phyloP scores from a whole-genome alignment of 2,113 vertebrate genomes.

The Myotis davidii region DNA sequence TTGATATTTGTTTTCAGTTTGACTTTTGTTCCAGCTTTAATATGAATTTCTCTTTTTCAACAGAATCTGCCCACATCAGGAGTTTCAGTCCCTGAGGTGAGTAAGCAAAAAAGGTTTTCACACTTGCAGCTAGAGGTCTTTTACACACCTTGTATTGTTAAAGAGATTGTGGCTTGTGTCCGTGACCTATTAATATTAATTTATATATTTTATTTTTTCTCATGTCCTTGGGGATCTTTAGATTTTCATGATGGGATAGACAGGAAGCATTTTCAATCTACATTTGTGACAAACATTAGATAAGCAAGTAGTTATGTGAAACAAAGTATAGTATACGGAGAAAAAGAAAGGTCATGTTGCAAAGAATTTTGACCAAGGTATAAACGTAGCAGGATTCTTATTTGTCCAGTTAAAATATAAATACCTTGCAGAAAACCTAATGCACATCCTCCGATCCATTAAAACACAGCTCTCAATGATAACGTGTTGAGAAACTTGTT shows the following conservation, averaged over 20 bases:
- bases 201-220: background rate
- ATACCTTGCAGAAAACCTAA: background rate
- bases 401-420: background rate
- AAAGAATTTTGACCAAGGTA: background rate
- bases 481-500: conserved; percentile 25
- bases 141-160: conserved; percentile 41
- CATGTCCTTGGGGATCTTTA: background rate
- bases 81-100: conserved; percentile 86
- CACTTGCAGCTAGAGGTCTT: background rate
- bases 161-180: conserved; percentile 65
- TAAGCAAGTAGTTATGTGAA: background rate
- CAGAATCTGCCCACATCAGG: conserved; percentile 86
- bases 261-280: background rate
- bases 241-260: background rate
- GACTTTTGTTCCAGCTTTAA: conserved; percentile 23
- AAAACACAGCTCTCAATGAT: conserved; percentile 71
- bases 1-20: background rate
- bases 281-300: background rate
- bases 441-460: conserved; percentile 47
- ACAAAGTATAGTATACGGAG: background rate
- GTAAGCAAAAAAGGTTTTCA: conserved; percentile 77
- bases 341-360: background rate
- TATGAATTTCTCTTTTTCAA: conserved; percentile 84
- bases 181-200: background rate
- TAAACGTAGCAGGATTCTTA: background rate